Conservation (phyloP, 2,888 invertebrate species). For the Eupeodes latifasciatus region DNA sequence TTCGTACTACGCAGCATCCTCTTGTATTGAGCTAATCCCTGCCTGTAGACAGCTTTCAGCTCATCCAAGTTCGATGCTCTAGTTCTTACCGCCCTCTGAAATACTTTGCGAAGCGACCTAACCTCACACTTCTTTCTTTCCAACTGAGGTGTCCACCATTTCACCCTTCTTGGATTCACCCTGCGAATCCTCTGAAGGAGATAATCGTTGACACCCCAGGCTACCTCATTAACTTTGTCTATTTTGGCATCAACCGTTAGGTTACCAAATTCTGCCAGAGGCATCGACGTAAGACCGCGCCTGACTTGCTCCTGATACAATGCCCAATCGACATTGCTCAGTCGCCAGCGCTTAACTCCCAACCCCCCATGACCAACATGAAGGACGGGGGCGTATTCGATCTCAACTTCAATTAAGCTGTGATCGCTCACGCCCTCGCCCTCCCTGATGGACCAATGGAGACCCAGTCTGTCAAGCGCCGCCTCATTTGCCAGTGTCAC, state of each 20-base stretch:
- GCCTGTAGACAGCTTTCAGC: not conserved
- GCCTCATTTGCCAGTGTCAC: not conserved
- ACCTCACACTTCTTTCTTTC: no score
- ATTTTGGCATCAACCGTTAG: not conserved
- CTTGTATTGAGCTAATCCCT: slow-evolving; percentile 15
- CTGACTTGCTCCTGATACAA: not conserved
- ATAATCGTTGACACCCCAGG: slow-evolving; percentile 17
- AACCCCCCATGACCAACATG: no score
- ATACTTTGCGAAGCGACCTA: not conserved
- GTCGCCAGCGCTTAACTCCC: no score
- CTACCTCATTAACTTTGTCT: not conserved
- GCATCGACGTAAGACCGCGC: not conserved
- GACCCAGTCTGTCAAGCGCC: not conserved
- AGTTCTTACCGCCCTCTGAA: not conserved
- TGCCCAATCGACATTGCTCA: not conserved
- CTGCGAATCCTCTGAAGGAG: not conserved
- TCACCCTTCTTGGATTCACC: not conserved
- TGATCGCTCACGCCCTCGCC: not conserved
- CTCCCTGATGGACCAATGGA: not conserved
- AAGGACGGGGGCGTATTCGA: not conserved
- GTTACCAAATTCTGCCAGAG: not conserved
- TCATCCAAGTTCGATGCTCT: not conserved
- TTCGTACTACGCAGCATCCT: not conserved
- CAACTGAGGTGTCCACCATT: slow-evolving; percentile 2
- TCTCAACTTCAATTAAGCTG: not conserved